Evolutionary conservation across 1,140 invertebrate genomes (phyloP).

Genomic region (Dendrolimus punctatus): DNA sequence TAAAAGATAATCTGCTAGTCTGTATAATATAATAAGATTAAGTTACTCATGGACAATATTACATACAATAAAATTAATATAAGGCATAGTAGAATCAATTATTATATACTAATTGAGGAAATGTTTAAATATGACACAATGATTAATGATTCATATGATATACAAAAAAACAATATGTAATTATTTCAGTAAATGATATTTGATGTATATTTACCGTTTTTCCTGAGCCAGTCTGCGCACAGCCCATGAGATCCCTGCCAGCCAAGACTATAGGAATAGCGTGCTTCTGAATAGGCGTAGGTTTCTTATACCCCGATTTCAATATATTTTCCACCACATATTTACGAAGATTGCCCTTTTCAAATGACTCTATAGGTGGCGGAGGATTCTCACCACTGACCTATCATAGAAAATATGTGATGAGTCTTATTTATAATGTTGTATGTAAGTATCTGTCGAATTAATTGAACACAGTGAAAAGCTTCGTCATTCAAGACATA

Average conservation of each 20-base stretch:
- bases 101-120: too few relatives aligned
- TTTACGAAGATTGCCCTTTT: slow-evolving; percentile 77
- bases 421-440: background rate
- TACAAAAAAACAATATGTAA: slow-evolving; percentile 9
- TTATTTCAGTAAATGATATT: slow-evolving; percentile 4
- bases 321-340: slow-evolving; percentile 84
- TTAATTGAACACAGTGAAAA: too few relatives aligned
- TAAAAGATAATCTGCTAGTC: too few relatives aligned
- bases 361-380: slow-evolving; percentile 78
- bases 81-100: too few relatives aligned
- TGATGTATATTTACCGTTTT: slow-evolving; percentile 78
- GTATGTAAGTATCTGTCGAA: too few relatives aligned
- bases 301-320: slow-evolving; percentile 87
- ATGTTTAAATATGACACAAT: background rate
- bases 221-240: slow-evolving; percentile 97
- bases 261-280: slow-evolving; percentile 87
- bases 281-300: slow-evolving; percentile 95
- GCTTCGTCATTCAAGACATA: too few relatives aligned
- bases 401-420: slow-evolving; percentile 37
- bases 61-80: too few relatives aligned
- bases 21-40: too few relatives aligned
- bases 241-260: slow-evolving; percentile 94
- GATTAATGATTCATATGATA: slow-evolving; percentile 1
- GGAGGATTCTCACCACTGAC: slow-evolving; percentile 80
- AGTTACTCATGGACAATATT: too few relatives aligned